Base-by-base conservation (phyloP, 2,113 vertebrate genomes). In the Scortum barcoo region DNA sequence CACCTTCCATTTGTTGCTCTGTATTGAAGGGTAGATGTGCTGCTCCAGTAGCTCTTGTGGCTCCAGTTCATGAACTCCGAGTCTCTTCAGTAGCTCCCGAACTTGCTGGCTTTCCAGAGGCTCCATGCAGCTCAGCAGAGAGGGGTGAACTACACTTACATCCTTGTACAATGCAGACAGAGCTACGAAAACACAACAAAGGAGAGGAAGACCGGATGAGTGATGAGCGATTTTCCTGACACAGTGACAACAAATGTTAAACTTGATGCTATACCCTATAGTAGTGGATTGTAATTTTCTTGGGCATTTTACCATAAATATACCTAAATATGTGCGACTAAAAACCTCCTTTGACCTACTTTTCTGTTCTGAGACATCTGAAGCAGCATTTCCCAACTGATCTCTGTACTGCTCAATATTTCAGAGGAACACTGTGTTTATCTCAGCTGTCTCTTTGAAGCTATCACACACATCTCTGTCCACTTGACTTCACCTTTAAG, bases 61-160 rank as follows among this genome's bases (percentile, higher is more conserved):
- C 82, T 95, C 93, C 83, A 96, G 84, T 3, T 95, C 91, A 2
- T 96, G 94, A 46, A 96, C 94, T 3, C 94, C 92, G 0, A 96
- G 92, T 74, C 78, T 91, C 46, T 81, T 91, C 16, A 96, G 95
- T 69, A 96, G 94, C 88, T 96, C 95, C 4, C 84, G 77, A 20
- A 95, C 92, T 86, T 96, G 95, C 42, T 95, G 95, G 69, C 92
- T 92, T 26, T 95, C 93, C 87, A 96, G 89, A 5, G 93, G 92
- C 40, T 95, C 94, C 88, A 95, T 80, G 26, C 94, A 92, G 84
- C 38, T 76, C 83, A 96, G 90, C 80, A 96, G 91, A 9, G 78
- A 83, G 0, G 95, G 95, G 19, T 93, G 86, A 22, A 96, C 90
- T 0, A 94, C 93, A 24, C 57, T 94, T 7, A 96, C 87, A 63